Conservation (phyloP, 2,888 invertebrate genomes). For the Cantharis flavilabris region DNA sequence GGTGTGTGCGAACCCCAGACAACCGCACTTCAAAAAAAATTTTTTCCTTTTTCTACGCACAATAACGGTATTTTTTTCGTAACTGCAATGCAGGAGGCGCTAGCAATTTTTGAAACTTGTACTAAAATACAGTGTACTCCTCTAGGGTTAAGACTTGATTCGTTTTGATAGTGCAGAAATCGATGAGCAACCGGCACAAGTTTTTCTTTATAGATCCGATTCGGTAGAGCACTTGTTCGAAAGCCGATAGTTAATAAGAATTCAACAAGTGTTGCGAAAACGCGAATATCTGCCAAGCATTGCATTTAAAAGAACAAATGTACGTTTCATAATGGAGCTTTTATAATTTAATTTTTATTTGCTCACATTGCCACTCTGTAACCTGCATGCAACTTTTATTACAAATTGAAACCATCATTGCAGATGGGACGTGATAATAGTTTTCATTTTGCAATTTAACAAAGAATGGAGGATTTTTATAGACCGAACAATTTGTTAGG, state of each 20-base stretch:
- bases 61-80: no score
- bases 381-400: constrained; percentile 15
- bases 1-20: no score
- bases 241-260: constrained; percentile 32
- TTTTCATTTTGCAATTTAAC: constrained; percentile 11
- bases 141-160: no score
- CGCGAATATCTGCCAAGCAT: constrained; percentile 20
- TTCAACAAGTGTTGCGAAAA: constrained; percentile 40
- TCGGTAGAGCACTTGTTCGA: background rate
- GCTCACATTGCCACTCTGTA: background rate
- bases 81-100: no score
- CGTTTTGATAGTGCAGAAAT: background rate
- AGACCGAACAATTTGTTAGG: background rate
- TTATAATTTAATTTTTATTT: background rate
- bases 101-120: no score
- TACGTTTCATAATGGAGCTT: background rate
- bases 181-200: background rate
- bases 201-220: background rate
- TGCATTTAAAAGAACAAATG: background rate
- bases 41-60: no score
- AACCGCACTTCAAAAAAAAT: no score
- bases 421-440: constrained; percentile 22
- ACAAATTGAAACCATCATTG: constrained; percentile 24
- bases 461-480: constrained; percentile 3
- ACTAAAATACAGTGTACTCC: no score